These are phyloP conservation scores for Mystacides longicornis DNA, from an alignment of 2,888 invertebrate species.

Conservation along the genomic window DNA sequence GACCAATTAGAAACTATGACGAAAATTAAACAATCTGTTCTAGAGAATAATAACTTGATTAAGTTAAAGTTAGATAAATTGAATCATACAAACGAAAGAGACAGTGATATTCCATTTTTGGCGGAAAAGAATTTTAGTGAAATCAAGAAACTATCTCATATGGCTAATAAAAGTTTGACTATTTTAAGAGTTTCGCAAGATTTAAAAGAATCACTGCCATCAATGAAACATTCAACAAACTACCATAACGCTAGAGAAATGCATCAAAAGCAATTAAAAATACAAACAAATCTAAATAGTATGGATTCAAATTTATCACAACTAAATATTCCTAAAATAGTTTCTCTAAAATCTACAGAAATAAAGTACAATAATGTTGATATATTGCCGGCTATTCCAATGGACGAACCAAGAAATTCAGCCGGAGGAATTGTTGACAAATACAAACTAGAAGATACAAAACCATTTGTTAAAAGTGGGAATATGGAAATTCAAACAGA, in stretches of 20 bases:
- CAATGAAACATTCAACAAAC: not conserved
- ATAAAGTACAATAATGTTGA: constrained; percentile 29
- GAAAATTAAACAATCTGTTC: constrained; percentile 42
- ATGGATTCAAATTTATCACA: constrained; percentile 28
- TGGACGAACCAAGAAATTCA: constrained; percentile 41
- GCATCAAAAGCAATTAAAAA: not conserved
- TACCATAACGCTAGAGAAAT: not conserved
- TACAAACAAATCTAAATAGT: not conserved
- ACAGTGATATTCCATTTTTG: constrained; percentile 36
- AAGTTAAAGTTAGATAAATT: constrained; percentile 37
- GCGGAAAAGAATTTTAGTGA: constrained; percentile 46
- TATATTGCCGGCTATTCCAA: constrained; percentile 38
- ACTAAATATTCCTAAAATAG: constrained; percentile 41
- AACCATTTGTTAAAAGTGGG: not conserved
- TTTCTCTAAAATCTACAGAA: constrained; percentile 36
- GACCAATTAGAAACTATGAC: constrained; percentile 40
- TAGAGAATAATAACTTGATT: constrained; percentile 43
- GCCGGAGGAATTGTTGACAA: constrained; percentile 32
- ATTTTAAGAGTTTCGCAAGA: constrained; percentile 29
- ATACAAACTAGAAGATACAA: not conserved
- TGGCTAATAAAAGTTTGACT: constrained; percentile 44
- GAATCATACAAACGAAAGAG: constrained; percentile 10
- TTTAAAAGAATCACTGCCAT: not conserved
- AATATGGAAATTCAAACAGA: not conserved
- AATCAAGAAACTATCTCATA: constrained; percentile 41